A percentile compares a stretch with the other conserved stretches of the same genome.
Conservation (phyloP, 2,888 invertebrate species). For the Lingula anatina region DNA sequence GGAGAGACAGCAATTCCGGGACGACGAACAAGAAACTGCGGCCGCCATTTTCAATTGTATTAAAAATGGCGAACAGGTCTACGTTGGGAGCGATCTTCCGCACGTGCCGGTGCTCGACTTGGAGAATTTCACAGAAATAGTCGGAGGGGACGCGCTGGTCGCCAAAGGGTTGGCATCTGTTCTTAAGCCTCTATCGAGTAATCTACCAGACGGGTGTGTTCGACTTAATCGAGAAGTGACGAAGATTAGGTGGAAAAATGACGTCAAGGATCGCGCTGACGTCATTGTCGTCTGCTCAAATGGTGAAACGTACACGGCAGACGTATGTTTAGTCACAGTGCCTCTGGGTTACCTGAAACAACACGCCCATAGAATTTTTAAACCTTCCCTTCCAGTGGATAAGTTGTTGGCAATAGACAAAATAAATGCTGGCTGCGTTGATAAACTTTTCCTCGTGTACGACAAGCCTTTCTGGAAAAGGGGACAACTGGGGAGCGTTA, state of each 20-base stretch:
- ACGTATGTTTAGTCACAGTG: conserved; percentile 73
- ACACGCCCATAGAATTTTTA: conserved; percentile 67
- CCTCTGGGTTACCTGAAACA: conserved; percentile 76
- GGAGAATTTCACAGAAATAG: no score
- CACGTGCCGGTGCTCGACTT: no score
- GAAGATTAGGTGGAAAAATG: conserved; percentile 64
- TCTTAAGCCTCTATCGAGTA: conserved; percentile 53
- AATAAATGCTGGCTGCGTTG: conserved; percentile 69
- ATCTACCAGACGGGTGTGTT: conserved; percentile 53
- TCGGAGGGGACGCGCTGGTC: conserved; percentile 61
- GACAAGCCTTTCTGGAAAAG: conserved; percentile 68
- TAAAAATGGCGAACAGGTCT: no score
- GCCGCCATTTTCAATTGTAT: no score
- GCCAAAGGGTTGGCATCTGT: conserved; percentile 61
- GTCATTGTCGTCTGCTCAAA: conserved; percentile 14
- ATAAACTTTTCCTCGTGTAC: conserved; percentile 76
- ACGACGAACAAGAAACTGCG: no score
- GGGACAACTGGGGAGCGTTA: conserved; percentile 56
- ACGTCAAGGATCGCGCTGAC: conserved; percentile 52
- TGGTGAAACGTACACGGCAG: conserved; percentile 54
- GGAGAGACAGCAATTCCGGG: no score
- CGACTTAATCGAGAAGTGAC: conserved; percentile 64
- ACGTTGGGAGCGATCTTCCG: no score
- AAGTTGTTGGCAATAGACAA: conserved; percentile 67
- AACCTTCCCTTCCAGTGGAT: conserved; percentile 65